Conservation (phyloP, 2,113 vertebrate species). For the Cochlearius cochlearius region DNA sequence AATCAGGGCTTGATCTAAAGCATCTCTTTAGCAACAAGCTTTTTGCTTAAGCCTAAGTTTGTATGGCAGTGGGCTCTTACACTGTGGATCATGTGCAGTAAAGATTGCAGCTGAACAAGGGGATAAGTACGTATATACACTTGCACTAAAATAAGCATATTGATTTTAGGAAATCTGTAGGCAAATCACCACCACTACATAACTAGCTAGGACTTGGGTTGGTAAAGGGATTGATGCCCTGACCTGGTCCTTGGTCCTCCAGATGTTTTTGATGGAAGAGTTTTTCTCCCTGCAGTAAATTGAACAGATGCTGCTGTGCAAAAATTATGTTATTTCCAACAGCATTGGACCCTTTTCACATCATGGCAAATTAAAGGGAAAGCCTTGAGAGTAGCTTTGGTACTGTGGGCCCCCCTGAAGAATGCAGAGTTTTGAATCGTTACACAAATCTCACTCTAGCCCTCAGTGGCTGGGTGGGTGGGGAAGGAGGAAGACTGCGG, state of each 20-base stretch:
- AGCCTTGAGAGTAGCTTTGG: background rate
- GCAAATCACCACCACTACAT: background rate
- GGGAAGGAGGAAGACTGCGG: background rate
- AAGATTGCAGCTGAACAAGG: background rate
- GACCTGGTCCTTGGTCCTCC: background rate
- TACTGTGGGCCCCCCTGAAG: background rate
- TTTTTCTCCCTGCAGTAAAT: background rate
- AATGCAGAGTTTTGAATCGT: background rate
- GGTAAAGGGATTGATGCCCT: background rate
- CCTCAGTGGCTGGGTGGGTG: background rate
- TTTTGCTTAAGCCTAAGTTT: background rate
- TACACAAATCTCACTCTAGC: background rate
- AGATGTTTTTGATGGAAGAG: background rate
- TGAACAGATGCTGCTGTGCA: background rate
- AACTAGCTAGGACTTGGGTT: background rate
- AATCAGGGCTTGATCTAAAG: background rate
- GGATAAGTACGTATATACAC: background rate
- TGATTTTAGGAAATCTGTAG: background rate
- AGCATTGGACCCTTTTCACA: background rate
- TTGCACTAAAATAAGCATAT: background rate
- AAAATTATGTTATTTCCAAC: background rate
- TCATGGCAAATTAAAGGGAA: background rate
- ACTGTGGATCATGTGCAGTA: background rate
- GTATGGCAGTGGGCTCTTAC: background rate
- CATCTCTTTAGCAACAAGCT: background rate